These are phyloP conservation scores for Exephanes ischioxanthus DNA, from an alignment of 2,888 invertebrate species.

Conservation along the genomic window DNA sequence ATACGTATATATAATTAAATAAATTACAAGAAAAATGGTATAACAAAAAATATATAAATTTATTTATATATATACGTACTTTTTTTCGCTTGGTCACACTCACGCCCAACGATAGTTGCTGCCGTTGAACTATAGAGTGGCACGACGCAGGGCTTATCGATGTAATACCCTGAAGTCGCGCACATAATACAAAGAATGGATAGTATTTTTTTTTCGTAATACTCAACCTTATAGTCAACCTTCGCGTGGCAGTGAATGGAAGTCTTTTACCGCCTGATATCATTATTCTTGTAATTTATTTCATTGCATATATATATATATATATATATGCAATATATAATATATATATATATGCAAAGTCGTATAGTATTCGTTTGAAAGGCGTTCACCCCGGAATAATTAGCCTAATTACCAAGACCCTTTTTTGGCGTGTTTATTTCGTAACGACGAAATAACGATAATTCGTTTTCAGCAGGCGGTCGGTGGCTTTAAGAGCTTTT, in stretches of 20 bases:
- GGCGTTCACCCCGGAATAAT: neutral
- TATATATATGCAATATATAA: too few relatives aligned
- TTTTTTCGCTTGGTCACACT: too few relatives aligned
- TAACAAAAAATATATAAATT: too few relatives aligned
- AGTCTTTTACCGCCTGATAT: too few relatives aligned
- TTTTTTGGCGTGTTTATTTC: neutral
- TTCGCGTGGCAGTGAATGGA: too few relatives aligned
- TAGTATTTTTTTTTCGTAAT: neutral
- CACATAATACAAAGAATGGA: neutral
- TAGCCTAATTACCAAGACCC: neutral
- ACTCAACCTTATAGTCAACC: too few relatives aligned
- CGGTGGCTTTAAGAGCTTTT: neutral
- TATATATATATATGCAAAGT: neutral
- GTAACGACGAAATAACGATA: neutral
- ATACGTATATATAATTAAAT: too few relatives aligned
- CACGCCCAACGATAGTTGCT: neutral
- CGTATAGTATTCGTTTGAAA: neutral
- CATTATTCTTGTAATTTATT: too few relatives aligned
- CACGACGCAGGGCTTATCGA: neutral
- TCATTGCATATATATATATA: neutral
- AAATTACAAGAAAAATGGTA: too few relatives aligned
- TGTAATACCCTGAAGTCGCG: too few relatives aligned
- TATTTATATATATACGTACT: too few relatives aligned
- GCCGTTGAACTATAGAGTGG: neutral
- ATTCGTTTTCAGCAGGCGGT: neutral